Conservation (phyloP, 2,797 vertebrate genomes). For the Xenops minutus region DNA sequence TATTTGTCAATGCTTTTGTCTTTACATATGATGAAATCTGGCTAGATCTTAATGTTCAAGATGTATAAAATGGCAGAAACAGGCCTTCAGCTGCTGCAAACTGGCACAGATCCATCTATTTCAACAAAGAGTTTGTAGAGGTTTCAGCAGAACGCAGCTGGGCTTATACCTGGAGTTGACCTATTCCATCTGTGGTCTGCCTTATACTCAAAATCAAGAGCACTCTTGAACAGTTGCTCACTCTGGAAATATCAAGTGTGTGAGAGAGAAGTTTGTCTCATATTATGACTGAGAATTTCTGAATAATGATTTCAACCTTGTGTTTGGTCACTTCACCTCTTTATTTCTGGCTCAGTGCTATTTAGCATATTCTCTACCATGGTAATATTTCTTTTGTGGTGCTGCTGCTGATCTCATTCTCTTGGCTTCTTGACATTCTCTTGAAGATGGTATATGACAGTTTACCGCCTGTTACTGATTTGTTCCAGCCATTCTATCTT, state of each 20-base stretch:
- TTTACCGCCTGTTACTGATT: neutral
- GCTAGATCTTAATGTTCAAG: neutral
- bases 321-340: neutral
- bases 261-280: neutral
- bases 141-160: neutral
- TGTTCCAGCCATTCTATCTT: neutral
- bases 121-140: neutral
- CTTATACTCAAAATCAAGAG: neutral
- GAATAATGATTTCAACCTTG: neutral
- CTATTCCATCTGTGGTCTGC: neutral
- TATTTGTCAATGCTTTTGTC: neutral
- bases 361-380: neutral
- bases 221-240: neutral
- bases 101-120: neutral
- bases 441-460: neutral
- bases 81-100: neutral
- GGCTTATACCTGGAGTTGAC: neutral
- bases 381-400: neutral
- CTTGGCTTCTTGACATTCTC: constrained; percentile 11
- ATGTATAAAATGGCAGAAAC: neutral
- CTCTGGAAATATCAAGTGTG: neutral
- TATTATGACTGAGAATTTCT: constrained; percentile 3
- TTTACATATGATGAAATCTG: neutral
- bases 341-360: neutral
- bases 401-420: neutral